Conservation (phyloP, 2,888 invertebrate genomes). For the Hipparchia sbordonii region DNA sequence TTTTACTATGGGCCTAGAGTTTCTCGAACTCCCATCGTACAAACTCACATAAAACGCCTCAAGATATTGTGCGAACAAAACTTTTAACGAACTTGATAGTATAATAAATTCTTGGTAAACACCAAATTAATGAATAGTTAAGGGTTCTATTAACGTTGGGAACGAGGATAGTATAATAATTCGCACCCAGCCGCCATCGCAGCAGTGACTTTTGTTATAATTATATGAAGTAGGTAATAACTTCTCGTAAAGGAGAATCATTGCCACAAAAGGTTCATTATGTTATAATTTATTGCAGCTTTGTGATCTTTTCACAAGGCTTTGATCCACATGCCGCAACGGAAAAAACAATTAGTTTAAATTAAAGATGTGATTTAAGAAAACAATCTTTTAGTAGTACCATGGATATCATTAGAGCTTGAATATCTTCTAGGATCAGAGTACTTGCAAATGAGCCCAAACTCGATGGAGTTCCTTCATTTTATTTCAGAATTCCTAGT, state of each 20-base stretch:
- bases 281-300: neutral
- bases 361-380: too few species aligned
- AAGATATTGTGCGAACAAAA: neutral
- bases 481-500: too few species aligned
- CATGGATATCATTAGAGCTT: too few species aligned
- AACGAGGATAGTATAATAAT: constrained; percentile 1
- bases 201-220: neutral
- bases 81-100: neutral
- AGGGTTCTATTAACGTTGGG: neutral
- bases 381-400: too few species aligned
- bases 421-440: too few species aligned
- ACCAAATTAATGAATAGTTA: constrained; percentile 3
- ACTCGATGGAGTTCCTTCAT: too few species aligned
- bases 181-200: neutral
- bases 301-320: neutral
- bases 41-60: too few species aligned
- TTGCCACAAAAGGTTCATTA: neutral
- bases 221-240: neutral
- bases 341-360: neutral
- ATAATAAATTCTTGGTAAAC: neutral
- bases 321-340: neutral
- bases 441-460: too few species aligned
- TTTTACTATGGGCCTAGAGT: too few species aligned
- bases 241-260: neutral
- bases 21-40: too few species aligned